These are phyloP conservation scores for Parasteatoda lunata DNA, from an alignment of 2,888 invertebrate species.

Conservation along the genomic window DNA sequence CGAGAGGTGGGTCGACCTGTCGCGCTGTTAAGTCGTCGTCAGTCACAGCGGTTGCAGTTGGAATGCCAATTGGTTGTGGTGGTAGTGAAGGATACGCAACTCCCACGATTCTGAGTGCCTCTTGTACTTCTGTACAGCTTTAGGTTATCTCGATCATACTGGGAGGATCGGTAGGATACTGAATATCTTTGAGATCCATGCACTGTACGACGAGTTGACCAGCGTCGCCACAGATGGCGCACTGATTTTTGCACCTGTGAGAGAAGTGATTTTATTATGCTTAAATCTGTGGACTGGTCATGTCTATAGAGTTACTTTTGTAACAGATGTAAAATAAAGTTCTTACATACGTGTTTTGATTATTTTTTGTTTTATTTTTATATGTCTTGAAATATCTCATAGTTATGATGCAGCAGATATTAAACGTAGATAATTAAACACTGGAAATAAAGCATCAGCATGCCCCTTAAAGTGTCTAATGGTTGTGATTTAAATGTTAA, in stretches of 20 bases:
- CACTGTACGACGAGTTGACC: slow-evolving; percentile 77
- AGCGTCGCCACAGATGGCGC: slow-evolving; percentile 86
- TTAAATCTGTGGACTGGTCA: too few relatives aligned
- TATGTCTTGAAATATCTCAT: too few relatives aligned
- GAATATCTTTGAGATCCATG: slow-evolving; percentile 65
- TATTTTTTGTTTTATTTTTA: too few relatives aligned
- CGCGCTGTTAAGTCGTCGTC: slow-evolving; percentile 25
- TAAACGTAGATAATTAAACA: too few relatives aligned
- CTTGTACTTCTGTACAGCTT: slow-evolving; percentile 62
- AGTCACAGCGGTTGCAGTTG: slow-evolving; percentile 59
- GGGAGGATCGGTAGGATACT: slow-evolving; percentile 61
- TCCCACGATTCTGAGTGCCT: slow-evolving; percentile 58
- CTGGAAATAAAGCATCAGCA: too few relatives aligned
- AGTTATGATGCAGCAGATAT: too few relatives aligned
- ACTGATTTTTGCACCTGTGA: slow-evolving; percentile 81
- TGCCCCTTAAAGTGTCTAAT: too few relatives aligned
- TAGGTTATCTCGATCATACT: slow-evolving; percentile 55
- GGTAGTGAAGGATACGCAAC: slow-evolving; percentile 68
- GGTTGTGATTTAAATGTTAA: too few relatives aligned
- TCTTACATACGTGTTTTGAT: too few relatives aligned
- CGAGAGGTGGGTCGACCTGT: slow-evolving; percentile 5
- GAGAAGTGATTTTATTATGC: too few relatives aligned
- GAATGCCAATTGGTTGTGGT: slow-evolving; percentile 43
- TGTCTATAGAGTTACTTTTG: too few relatives aligned
- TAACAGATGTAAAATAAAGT: too few relatives aligned